phyloP scores from a whole-genome alignment of 2,888 invertebrate genomes.

The Melieria omissa region DNA sequence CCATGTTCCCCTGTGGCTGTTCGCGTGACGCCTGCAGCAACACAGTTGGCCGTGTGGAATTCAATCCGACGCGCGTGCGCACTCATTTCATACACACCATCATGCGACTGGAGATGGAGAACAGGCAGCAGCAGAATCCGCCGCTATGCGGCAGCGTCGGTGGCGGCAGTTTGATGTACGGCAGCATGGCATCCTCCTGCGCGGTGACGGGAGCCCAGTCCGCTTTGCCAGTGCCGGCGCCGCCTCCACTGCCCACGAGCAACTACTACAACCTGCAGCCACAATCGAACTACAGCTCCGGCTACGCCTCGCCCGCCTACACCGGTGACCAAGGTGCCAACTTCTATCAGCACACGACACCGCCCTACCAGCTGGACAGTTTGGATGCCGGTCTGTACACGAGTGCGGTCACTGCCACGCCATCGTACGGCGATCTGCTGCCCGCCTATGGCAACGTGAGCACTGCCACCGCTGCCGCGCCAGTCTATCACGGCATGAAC shows the following conservation, averaged over 20 bases:
- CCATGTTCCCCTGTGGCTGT: constrained; percentile 97
- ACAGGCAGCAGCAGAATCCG: constrained; percentile 69
- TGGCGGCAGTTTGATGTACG: neutral
- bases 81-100: constrained; percentile 97
- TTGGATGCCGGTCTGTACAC: constrained; percentile 55
- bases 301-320: constrained; percentile 61
- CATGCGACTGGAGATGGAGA: constrained; percentile 91
- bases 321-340: constrained; percentile 35
- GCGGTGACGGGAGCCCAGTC: constrained; percentile 34
- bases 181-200: constrained; percentile 17
- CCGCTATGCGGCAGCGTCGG: constrained; percentile 35
- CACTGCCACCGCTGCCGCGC: constrained; percentile 30
- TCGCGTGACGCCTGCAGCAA: constrained; percentile 94
- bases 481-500: constrained; percentile 51
- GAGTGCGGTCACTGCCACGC: constrained; percentile 49
- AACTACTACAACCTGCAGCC: constrained; percentile 56
- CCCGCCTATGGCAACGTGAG: constrained; percentile 45
- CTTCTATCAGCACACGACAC: constrained; percentile 47
- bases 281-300: constrained; percentile 62
- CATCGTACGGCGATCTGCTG: constrained; percentile 60
- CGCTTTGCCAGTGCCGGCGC: constrained; percentile 35
- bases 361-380: constrained; percentile 50
- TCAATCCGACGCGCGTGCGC: constrained; percentile 93
- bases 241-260: constrained; percentile 43
- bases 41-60: constrained; percentile 92